Base-by-base conservation (phyloP, 1,140 invertebrate species). In the Piezodorus guildinii region DNA sequence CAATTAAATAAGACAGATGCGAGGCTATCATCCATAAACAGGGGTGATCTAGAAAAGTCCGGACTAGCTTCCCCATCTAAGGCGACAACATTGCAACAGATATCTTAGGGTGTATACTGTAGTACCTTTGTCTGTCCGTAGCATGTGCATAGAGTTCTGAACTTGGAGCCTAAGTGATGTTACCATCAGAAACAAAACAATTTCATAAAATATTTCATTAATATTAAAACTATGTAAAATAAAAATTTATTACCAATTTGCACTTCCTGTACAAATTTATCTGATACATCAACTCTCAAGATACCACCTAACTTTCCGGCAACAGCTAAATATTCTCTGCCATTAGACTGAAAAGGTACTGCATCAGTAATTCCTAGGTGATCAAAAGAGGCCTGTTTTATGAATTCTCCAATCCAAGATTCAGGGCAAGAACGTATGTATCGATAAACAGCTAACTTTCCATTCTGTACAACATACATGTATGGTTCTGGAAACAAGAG, bases 191-290 rank as follows among this genome's bases (percentile, higher is more conserved):
- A n/a, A n/a, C n/a, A n/a, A n/a, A n/a, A n/a, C n/a, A n/a, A n/a
- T n/a, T n/a, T n/a, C n/a, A n/a, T n/a, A n/a, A n/a, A n/a, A n/a
- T n/a, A n/a, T n/a, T n/a, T n/a, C n/a, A n/a, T n/a, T n/a, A n/a
- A n/a, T n/a, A n/a, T n/a, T n/a, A n/a, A n/a, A n/a, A n/a, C 6
- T 39, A 49, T 17, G 17, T 19, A 21, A n/a, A 49, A 49, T n/a
- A 17, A 49, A n/a, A 17, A 49, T n/a, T 46, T 5, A 46, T 56
- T 56, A 56, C 52, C 52, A 56, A 23, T 23, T 56, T 56, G 3
- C 6, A 56, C 23, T 25, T 56, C 52, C 4, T 21, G 52, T 6
- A 23, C 17, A 15, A 56, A 16, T 23, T 56, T 56, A 15, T 15
- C 52, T 5, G 23, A 25, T 23, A 23, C 10, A 16, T 25, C 52